phyloP scores from a whole-genome alignment of 1,140 invertebrate genomes.

The Acyrthosiphon pisum region DNA sequence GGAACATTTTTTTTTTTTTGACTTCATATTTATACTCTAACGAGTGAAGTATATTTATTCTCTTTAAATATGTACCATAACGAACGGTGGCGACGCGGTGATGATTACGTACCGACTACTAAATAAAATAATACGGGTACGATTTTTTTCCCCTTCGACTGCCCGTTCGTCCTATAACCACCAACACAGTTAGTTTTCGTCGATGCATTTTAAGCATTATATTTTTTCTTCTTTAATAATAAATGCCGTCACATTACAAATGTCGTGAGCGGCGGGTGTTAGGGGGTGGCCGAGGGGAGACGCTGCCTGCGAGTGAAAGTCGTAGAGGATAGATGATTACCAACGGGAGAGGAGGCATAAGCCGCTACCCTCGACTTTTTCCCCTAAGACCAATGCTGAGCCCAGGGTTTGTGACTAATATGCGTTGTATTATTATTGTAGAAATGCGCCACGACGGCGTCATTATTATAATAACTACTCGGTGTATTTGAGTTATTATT shows the following conservation, averaged over 20 bases:
- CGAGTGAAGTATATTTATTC: constrained; percentile 16
- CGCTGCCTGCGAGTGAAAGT: constrained; percentile 48
- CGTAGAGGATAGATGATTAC: constrained; percentile 46
- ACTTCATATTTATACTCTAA: neutral
- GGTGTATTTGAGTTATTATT: constrained; percentile 43
- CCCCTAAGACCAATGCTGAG: constrained; percentile 32
- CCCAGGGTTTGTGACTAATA: constrained; percentile 39
- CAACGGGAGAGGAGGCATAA: neutral
- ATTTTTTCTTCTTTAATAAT: constrained; percentile 45
- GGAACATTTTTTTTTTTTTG: neutral
- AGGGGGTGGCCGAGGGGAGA: neutral
- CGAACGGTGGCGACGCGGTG: neutral
- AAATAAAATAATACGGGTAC: constrained; percentile 40
- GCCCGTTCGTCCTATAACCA: neutral
- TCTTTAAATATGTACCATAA: constrained; percentile 25
- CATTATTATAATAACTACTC: constrained; percentile 50
- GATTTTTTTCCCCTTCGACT: neutral
- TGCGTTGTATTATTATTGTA: constrained; percentile 46
- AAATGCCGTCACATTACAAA: constrained; percentile 51
- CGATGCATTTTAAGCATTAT: constrained; percentile 43
- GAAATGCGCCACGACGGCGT: constrained; percentile 14
- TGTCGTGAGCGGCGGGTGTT: neutral
- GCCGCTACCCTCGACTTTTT: constrained; percentile 49
- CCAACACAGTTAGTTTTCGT: constrained; percentile 24
- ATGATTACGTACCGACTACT: constrained; percentile 23